Evolutionary conservation across 2,113 vertebrate genomes (phyloP), one percentile per base, ranked within the genome.

Genomic region (Podilymbus podiceps): DNA sequence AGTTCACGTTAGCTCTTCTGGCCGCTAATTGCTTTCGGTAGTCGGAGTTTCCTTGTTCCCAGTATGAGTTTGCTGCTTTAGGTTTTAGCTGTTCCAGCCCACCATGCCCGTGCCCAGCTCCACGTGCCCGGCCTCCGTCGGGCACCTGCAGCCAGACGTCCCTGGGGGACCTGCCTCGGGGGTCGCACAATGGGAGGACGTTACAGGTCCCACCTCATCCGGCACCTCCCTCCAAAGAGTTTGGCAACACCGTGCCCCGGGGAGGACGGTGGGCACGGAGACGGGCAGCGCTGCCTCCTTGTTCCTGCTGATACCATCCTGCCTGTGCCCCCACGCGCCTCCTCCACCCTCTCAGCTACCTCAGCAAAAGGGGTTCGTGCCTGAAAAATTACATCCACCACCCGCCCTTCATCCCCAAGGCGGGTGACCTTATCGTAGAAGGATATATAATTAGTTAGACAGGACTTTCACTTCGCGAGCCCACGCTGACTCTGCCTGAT

Each of bases 71-170:
- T 56, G 18, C 28, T 38, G 52, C 46, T 71, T 25, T 28, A 9
- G 53, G 5, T 12, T 67, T n/a, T 11, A 58, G 24, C 60, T 18
- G 5, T 5, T 18, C 23, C 23, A 12, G 44, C 35, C 0, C 0
- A 23, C 30, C 6, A 8, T 16, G 8, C 33, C 68, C 11, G 0
- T 8, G 10, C 33, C 33, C 23, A 12, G 52, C 35, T 31, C 56
- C n/a, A 12, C 6, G 1, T 27, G 30, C 18, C 55, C 2, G 0
- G 7, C 23, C 44, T 47, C 24, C 2, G 1, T 8, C 50, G 72
- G 28, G 24, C 55, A 42, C 31, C 9, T 12, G 44, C 4, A 3
- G 68, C 21, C 40, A 24, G 76, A 78, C 23, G 17, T 11, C 23
- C 58, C 35, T 50, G 23, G 33, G 40, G 44, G 31, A 47, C 4